A percentile compares a stretch with the other conserved stretches of the same genome.
Conservation (phyloP, 2,113 vertebrate species). For the Cryptoleucopteryx plumbea region DNA sequence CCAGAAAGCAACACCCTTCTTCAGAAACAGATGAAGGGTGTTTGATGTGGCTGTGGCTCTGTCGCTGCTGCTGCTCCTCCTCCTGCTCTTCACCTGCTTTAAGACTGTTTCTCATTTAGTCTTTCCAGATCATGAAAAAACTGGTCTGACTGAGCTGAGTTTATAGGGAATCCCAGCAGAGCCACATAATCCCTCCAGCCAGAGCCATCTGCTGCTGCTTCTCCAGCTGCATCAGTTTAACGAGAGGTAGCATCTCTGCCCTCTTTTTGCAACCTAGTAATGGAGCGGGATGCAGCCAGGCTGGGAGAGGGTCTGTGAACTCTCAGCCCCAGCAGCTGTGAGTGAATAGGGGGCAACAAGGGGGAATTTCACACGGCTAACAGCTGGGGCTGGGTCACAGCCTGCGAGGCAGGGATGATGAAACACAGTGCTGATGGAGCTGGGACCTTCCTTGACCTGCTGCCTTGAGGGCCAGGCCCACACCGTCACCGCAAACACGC, state of each 20-base stretch:
- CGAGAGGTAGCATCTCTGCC: not conserved
- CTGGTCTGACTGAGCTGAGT: not conserved
- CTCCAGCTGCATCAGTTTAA: not conserved
- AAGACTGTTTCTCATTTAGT: not conserved
- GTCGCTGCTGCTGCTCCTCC: not conserved
- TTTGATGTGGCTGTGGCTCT: not conserved
- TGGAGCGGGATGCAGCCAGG: not conserved
- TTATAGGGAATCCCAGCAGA: not conserved
- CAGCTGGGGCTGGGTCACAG: not conserved
- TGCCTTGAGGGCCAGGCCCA: not conserved
- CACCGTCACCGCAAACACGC: accelerated
- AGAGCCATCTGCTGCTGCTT: slow-evolving; percentile 6
- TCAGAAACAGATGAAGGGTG: not conserved
- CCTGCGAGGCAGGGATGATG: not conserved
- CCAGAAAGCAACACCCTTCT: not conserved
- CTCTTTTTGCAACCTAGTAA: not conserved
- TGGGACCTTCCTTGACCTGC: not conserved
- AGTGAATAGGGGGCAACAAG: not conserved
- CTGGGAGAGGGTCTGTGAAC: not conserved
- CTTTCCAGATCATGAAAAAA: not conserved
- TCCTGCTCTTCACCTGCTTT: not conserved
- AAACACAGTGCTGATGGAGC: not conserved
- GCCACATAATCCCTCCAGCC: not conserved
- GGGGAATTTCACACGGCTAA: not conserved
- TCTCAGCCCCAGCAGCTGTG: not conserved